These are phyloP conservation scores for Caranx melampygus DNA, from an alignment of 2,113 vertebrate genomes.

Conservation along the genomic window DNA sequence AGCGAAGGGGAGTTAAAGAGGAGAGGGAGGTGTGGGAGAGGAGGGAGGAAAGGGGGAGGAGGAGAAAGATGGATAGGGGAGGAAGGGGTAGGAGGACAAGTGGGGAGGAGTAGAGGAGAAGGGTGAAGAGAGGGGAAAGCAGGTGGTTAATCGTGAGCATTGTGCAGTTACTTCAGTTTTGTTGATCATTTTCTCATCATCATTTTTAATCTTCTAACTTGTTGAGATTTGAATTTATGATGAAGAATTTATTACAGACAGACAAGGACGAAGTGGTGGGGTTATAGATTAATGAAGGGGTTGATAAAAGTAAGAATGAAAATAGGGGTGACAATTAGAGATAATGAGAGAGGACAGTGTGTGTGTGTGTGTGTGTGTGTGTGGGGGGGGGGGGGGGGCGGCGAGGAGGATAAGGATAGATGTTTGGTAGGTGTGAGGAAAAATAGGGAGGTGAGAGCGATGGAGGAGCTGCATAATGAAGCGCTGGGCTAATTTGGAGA, in stretches of 20 bases:
- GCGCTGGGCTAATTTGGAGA: slow-evolving; percentile 91
- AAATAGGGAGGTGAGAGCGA: slow-evolving; percentile 37
- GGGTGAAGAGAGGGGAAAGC: slow-evolving; percentile 27
- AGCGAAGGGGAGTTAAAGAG: slow-evolving; percentile 62
- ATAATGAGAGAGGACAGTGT: neutral
- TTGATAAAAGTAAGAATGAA: neutral
- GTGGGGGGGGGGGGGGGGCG: neutral
- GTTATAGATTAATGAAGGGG: neutral
- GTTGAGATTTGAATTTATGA: neutral
- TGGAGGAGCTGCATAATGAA: slow-evolving; percentile 89
- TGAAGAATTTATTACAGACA: neutral
- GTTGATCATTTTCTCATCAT: slow-evolving; percentile 1
- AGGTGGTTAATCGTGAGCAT: slow-evolving; percentile 32
- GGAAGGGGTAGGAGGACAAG: slow-evolving; percentile 7
- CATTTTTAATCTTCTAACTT: slow-evolving; percentile 11
- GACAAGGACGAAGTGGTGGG: neutral
- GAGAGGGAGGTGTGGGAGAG: slow-evolving; percentile 18
- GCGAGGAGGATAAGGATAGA: slow-evolving; percentile 15
- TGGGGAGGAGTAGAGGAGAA: slow-evolving; percentile 11
- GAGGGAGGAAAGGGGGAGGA: slow-evolving; percentile 22
- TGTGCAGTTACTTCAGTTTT: slow-evolving; percentile 9
- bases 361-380: fast-evolving
- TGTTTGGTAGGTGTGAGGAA: slow-evolving; percentile 33
- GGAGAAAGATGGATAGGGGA: slow-evolving; percentile 16
- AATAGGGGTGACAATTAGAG: neutral